Evolutionary conservation across 2,888 invertebrate species (phyloP), one percentile per base, ranked within the genome.

Genomic region (Lasioglossum calceatum): DNA sequence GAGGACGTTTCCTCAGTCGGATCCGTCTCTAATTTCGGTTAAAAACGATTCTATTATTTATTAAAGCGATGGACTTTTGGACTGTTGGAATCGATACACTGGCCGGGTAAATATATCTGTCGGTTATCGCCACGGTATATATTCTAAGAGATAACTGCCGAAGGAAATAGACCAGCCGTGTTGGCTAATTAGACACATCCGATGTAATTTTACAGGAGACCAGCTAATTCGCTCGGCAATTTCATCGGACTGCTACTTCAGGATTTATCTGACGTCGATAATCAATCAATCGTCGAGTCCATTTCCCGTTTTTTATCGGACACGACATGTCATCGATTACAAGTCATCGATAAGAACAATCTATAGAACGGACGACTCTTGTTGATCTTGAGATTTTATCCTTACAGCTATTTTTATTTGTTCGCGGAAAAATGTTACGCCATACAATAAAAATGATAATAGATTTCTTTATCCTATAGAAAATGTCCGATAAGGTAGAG

Each of bases 11-110:
- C 58, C 58, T 58, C n/a, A 1, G 23, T 12, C 4, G 12, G n/a
- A n/a, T n/a, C 14, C 10, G 2, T n/a, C 12, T 12, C 2, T n/a
- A 14, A 50, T 36, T n/a, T 50, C 19, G 23, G 32, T 36, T 77
- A 82, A 79, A 86, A 79, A 5, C 42, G 73, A 44, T n/a, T 42
- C 19, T 12, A 27, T 23, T 27, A 73, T 79, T 78, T 23, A 85
- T 85, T 75, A 58, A 79, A 64, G 47, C 32, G 39, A 23, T 19
- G 67, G 58, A 81, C 76, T 47, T 72, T 81, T 85, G 75, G 64
- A 50, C 27, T 27, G 16, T 47, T 39, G 50, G 61, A 81, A 67
- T 86, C 73, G 75, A 82, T 86, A 76, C 76, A 72, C 19, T n/a
- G 44, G 67, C 70, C 2, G 44, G n/a, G 50, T 76, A 47, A 81